Base-by-base conservation (phyloP, 2,888 invertebrate genomes). In the Thymelicus acteon region DNA sequence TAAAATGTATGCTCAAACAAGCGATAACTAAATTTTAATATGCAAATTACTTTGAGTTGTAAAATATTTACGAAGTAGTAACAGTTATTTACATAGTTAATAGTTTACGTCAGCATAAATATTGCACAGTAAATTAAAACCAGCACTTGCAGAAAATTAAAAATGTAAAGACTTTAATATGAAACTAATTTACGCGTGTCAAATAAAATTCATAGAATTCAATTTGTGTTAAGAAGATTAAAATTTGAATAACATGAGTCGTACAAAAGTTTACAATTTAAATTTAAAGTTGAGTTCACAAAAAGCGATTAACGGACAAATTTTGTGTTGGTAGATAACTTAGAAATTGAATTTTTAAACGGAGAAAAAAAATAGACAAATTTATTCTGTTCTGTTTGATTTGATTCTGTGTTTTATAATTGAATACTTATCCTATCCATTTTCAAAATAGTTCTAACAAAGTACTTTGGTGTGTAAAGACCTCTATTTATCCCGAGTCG, bases 251-350 rank as follows among this genome's bases (percentile, higher is more conserved):
- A 60, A 64, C 70, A 70, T 52, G 64, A 70, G 60, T 65, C 8
- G 64, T 60, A 70, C 69, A 70, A 64, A 70, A 70, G 64, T 70
- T 70, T 65, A 62, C 44, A 57, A 48, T 69, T 58, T 12, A 31
- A 49, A 70, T 70, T 63, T 48, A 70, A 70, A 62, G 60, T 57
- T 58, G 58, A 63, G 69, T 63, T 31, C 48, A 69, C 69, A 60
- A 70, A 69, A 63, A 70, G 69, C 69, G 63, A 70, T 64, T 70
- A 70, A 49, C 58, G 40, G 58, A 63, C 63, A 69, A 66, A 63
- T 61, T 63, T 57, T 37, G 19, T 19, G 19, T 19, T 19, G 58
- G 69, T 57, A 52, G 67, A 49, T 68, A 52, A 19, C 57, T 62
- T 24, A 48, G 54, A 57, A 67, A 67, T 69, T 67, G 2, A n/a